Conservation (phyloP, 2,888 invertebrate species). For the Drosophila recens region DNA sequence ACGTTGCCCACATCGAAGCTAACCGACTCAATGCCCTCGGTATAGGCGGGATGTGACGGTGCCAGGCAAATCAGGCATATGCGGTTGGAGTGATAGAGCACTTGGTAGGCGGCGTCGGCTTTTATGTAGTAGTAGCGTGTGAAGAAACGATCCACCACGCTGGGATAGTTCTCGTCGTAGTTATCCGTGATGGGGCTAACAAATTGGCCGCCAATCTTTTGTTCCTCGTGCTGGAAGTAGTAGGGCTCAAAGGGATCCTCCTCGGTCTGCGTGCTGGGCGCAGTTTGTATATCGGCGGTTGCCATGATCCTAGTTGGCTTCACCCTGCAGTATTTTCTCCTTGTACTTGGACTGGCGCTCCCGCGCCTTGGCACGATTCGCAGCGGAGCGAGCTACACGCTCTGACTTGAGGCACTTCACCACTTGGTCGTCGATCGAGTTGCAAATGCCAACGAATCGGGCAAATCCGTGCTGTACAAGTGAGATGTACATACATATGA, state of each 20-base stretch:
- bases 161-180: conserved; percentile 87
- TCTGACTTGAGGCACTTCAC: conserved; percentile 89
- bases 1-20: conserved; percentile 90
- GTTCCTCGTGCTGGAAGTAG: conserved; percentile 80
- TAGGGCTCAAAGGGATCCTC: conserved; percentile 69
- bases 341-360: conserved; percentile 83
- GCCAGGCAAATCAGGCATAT: conserved; percentile 93
- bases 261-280: conserved; percentile 12
- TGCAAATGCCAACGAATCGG: conserved; percentile 90
- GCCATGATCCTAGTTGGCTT: conserved; percentile 52
- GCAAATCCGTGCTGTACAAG: conserved; percentile 87
- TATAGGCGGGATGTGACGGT: conserved; percentile 90
- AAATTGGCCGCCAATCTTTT: conserved; percentile 76
- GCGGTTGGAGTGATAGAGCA: conserved; percentile 94
- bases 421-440: conserved; percentile 87
- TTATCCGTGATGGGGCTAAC: conserved; percentile 88
- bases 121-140: conserved; percentile 89
- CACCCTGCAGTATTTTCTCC: conserved; percentile 41
- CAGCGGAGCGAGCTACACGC: conserved; percentile 86
- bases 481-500: too few relatives aligned
- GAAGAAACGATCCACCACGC: conserved; percentile 91
- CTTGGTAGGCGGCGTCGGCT: conserved; percentile 86
- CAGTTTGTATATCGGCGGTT: conserved; percentile 5
- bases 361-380: conserved; percentile 87
- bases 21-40: conserved; percentile 87